These are phyloP conservation scores for Acleris literana DNA, from an alignment of 2,888 invertebrate genomes.

Conservation along the genomic window DNA sequence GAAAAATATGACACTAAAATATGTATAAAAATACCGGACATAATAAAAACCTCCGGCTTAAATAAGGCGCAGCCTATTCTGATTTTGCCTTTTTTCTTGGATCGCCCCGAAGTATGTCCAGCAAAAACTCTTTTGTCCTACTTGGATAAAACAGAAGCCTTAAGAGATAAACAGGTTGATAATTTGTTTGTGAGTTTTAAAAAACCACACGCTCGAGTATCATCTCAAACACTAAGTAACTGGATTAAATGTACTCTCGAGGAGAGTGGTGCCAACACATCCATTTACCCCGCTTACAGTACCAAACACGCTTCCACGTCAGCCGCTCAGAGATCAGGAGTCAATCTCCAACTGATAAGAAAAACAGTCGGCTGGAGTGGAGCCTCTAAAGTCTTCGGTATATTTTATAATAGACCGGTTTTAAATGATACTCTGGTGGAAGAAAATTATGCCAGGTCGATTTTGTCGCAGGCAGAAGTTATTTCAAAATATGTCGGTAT, in stretches of 20 bases:
- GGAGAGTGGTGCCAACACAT: constrained; percentile 38
- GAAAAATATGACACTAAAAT: constrained; percentile 3
- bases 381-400: constrained; percentile 8
- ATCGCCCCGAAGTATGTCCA: constrained; percentile 16
- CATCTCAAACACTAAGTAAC: constrained; percentile 39
- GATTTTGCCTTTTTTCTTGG: too few relatives aligned
- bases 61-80: constrained; percentile 11
- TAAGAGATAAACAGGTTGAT: background rate
- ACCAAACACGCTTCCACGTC: constrained; percentile 42
- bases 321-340: constrained; percentile 32
- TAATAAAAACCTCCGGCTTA: constrained; percentile 20
- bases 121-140: constrained; percentile 31
- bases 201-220: constrained; percentile 27
- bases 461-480: background rate
- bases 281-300: constrained; percentile 39
- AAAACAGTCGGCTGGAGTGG: constrained; percentile 35
- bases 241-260: constrained; percentile 40
- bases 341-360: constrained; percentile 38
- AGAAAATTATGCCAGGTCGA: background rate
- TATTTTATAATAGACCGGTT: constrained; percentile 7
- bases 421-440: constrained; percentile 2
- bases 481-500: background rate
- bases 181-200: constrained; percentile 14
- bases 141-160: background rate
- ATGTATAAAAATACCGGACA: background rate